Evolutionary conservation across 2,888 invertebrate genomes (phyloP).

Genomic region (Antheraea assamensis): DNA sequence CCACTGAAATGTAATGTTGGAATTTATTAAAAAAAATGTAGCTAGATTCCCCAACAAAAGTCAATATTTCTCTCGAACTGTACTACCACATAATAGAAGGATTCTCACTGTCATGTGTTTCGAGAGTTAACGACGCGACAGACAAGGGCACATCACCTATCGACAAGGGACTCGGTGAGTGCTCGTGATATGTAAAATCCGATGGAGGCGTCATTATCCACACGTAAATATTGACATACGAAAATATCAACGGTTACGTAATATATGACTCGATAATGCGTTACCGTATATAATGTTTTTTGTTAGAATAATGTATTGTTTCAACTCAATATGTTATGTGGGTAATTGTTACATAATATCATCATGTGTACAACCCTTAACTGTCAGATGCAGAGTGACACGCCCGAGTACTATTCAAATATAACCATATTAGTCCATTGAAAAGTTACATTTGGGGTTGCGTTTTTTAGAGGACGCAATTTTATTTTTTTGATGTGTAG

Average conservation of each 20-base stretch:
- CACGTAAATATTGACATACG: background rate
- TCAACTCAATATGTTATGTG: background rate
- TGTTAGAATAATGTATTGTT: background rate
- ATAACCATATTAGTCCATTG: background rate
- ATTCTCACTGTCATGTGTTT: background rate
- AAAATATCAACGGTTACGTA: background rate
- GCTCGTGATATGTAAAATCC: background rate
- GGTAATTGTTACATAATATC: background rate
- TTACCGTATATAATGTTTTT: background rate
- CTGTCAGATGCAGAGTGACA: background rate
- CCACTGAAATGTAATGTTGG: background rate
- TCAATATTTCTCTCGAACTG: background rate
- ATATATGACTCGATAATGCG: background rate
- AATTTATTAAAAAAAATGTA: background rate
- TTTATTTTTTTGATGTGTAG: too few species aligned
- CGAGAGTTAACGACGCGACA: background rate
- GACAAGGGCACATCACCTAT: background rate
- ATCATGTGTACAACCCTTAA: background rate
- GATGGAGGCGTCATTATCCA: background rate
- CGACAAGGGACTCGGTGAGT: constrained; percentile 1
- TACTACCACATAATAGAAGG: background rate
- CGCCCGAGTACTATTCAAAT: background rate
- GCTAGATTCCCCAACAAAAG: background rate
- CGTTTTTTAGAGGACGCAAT: too few species aligned
- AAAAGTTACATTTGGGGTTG: too few species aligned